phyloP scores from a whole-genome alignment of 2,113 vertebrate species.

The Chitala chitala region DNA sequence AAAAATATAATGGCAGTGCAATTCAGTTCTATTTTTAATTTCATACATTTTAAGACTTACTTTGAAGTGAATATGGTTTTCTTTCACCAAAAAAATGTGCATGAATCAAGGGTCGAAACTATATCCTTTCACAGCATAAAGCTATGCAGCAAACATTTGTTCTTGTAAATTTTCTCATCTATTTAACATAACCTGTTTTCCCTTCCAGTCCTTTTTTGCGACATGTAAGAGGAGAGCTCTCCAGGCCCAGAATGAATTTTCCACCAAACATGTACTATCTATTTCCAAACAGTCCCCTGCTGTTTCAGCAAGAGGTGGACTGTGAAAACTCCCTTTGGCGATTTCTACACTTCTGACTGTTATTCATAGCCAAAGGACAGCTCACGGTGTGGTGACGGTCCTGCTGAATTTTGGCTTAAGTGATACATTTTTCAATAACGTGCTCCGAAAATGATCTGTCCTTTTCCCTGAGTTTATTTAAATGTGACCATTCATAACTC shows the following conservation, averaged over 20 bases:
- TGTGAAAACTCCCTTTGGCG: slow-evolving; percentile 15
- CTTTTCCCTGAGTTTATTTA: neutral
- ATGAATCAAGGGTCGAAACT: neutral
- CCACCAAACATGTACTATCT: neutral
- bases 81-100: neutral
- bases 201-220: neutral
- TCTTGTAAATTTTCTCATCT: too few species aligned
- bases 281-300: slow-evolving; percentile 4
- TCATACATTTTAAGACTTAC: neutral
- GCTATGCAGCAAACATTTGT: neutral
- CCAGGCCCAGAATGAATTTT: neutral
- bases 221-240: slow-evolving; percentile 1
- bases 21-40: neutral
- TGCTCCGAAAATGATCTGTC: neutral
- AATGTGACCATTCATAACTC: neutral
- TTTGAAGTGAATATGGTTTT: neutral
- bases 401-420: neutral
- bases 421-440: slow-evolving; percentile 8
- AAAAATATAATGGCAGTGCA: too few species aligned
- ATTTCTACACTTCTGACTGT: neutral
- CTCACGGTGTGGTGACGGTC: neutral
- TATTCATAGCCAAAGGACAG: slow-evolving; percentile 11
- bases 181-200: slow-evolving; percentile 1
- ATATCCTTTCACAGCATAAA: neutral
- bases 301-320: neutral